Evolutionary conservation across 53 echinoderm and acorn worm species (phyloP).

Genomic region (Hippasteria phrygiana): DNA sequence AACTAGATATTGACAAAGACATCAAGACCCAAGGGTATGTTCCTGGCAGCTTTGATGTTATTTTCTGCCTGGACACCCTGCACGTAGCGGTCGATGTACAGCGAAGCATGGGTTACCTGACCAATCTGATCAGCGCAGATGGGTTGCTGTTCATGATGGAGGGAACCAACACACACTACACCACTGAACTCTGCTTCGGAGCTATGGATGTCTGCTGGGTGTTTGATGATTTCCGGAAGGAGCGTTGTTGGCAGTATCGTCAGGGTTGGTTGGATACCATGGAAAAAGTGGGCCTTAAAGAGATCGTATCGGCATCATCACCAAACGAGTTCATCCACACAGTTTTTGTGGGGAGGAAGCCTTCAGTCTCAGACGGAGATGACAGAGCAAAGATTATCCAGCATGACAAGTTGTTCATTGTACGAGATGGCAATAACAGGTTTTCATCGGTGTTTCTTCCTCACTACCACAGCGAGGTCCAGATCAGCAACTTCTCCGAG

Average conservation of each 20-base stretch:
- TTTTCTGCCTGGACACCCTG: conserved; percentile 90
- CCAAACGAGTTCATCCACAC: conserved; percentile 90
- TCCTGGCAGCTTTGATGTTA: conserved; percentile 83
- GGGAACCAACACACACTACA: conserved; percentile 80
- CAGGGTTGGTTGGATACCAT: conserved; percentile 78
- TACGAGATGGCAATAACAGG: conserved; percentile 56
- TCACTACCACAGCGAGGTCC: conserved; percentile 40
- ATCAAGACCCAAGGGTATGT: conserved; percentile 87
- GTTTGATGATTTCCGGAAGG: conserved; percentile 85
- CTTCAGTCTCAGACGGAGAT: conserved; percentile 22
- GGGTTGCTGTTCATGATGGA: conserved; percentile 87
- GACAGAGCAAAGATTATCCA: neutral
- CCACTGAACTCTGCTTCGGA: conserved; percentile 90
- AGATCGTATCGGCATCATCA: conserved; percentile 81
- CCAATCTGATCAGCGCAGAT: conserved; percentile 76
- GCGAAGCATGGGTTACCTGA: conserved; percentile 77
- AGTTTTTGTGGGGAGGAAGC: conserved; percentile 81
- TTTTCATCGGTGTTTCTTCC: conserved; percentile 49
- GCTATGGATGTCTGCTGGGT: conserved; percentile 91
- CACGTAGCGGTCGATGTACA: conserved; percentile 87
- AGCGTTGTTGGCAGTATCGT: conserved; percentile 86
- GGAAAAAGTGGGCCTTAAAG: conserved; percentile 75
- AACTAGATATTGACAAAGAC: conserved; percentile 93
- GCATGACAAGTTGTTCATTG: conserved; percentile 51
- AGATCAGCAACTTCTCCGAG: conserved; percentile 53